phyloP scores from a whole-genome alignment of 2,888 invertebrate species.

The Morinoia aosen region DNA sequence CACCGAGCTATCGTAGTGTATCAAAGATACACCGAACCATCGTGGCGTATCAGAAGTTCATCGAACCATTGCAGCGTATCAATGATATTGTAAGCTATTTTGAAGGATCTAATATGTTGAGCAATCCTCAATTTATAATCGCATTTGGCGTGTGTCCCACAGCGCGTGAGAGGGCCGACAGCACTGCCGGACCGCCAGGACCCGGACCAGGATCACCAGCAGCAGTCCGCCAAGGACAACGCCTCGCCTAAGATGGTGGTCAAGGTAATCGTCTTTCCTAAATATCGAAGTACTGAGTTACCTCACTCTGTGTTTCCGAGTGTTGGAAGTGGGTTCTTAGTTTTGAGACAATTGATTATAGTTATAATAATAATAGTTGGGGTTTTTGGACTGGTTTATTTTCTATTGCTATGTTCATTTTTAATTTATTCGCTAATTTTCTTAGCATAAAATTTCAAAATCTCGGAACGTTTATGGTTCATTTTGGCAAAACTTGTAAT shows the following conservation, averaged over 20 bases:
- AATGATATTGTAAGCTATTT: too few species aligned
- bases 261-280: neutral
- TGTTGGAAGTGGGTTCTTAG: neutral
- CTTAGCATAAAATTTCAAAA: too few species aligned
- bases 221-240: neutral
- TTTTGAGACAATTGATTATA: too few species aligned
- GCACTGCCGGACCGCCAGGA: neutral
- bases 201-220: constrained; percentile 3
- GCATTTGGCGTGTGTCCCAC: neutral
- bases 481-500: too few species aligned
- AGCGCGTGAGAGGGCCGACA: neutral
- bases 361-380: neutral
- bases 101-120: too few species aligned
- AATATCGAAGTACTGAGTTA: neutral
- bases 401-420: too few species aligned
- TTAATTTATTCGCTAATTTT: too few species aligned
- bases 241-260: neutral
- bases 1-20: too few species aligned
- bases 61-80: too few species aligned
- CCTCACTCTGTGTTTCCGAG: neutral
- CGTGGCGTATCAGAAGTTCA: too few species aligned
- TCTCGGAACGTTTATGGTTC: too few species aligned
- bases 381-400: neutral
- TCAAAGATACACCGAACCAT: too few species aligned
- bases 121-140: neutral